phyloP scores from a whole-genome alignment of 2,113 vertebrate genomes.

The Cepphus grylle region DNA sequence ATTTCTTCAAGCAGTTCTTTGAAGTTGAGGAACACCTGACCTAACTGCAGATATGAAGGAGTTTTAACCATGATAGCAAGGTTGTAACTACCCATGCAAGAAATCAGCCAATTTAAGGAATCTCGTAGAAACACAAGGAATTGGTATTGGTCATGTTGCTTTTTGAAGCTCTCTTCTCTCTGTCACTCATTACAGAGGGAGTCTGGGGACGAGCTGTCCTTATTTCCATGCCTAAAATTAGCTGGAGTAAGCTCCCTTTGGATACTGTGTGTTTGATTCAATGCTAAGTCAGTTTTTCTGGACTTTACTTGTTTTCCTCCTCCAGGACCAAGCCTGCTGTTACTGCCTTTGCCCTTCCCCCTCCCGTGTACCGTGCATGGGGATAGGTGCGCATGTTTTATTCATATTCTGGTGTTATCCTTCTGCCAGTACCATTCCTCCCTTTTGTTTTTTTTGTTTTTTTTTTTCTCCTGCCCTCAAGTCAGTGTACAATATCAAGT shows the following conservation, averaged over 20 bases:
- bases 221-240: slow-evolving; percentile 1
- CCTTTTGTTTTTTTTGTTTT: neutral
- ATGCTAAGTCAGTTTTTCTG: neutral
- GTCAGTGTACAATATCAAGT: slow-evolving; percentile 29
- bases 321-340: neutral
- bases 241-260: neutral
- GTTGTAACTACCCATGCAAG: neutral
- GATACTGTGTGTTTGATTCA: neutral
- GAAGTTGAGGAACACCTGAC: neutral
- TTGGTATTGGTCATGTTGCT: neutral
- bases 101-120: neutral
- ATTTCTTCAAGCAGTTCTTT: neutral
- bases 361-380: neutral
- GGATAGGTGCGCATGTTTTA: neutral
- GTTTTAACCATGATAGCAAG: neutral
- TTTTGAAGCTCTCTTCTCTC: neutral
- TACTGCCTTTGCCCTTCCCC: neutral
- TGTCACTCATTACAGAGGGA: neutral
- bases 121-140: neutral
- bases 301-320: neutral
- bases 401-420: neutral
- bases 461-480: neutral
- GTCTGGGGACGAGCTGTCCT: neutral
- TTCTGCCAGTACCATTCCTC: neutral
- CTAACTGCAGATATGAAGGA: neutral